Evolutionary conservation across 1,140 invertebrate genomes (phyloP).

Genomic region (Cotesia vestalis): DNA sequence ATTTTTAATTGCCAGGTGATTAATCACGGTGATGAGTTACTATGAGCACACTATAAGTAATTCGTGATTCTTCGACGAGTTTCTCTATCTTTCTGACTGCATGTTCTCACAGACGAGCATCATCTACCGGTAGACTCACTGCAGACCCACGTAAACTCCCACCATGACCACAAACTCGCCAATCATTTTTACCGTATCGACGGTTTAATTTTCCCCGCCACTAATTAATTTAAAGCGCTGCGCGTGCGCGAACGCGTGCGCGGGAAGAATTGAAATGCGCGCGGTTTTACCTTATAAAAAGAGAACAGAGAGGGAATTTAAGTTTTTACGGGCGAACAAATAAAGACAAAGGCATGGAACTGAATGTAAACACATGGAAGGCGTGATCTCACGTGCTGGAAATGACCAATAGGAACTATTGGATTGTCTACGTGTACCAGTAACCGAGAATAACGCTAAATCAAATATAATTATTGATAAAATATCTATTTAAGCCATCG

Average conservation of each 20-base stretch:
- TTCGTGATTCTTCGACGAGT: not conserved
- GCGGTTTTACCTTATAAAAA: too few relatives aligned
- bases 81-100: conserved; percentile 23
- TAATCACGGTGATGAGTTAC: too few relatives aligned
- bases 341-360: not conserved
- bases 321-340: not conserved
- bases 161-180: not conserved
- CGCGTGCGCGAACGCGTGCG: not conserved
- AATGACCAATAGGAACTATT: not conserved
- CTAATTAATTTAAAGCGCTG: not conserved
- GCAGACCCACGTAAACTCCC: conserved; percentile 16
- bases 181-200: not conserved
- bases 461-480: too few relatives aligned
- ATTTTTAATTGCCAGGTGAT: too few relatives aligned
- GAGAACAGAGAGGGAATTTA: not conserved
- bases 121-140: conserved; percentile 21
- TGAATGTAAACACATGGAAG: not conserved
- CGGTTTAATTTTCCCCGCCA: conserved; percentile 6
- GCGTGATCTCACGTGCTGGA: conserved; percentile 11
- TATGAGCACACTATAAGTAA: too few relatives aligned
- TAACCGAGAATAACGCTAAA: too few relatives aligned
- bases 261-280: too few relatives aligned
- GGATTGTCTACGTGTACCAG: not conserved
- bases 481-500: too few relatives aligned
- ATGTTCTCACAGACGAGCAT: conserved; percentile 1